These are phyloP conservation scores for Aleiodes alternator DNA, from an alignment of 2,888 invertebrate genomes.

Conservation along the genomic window DNA sequence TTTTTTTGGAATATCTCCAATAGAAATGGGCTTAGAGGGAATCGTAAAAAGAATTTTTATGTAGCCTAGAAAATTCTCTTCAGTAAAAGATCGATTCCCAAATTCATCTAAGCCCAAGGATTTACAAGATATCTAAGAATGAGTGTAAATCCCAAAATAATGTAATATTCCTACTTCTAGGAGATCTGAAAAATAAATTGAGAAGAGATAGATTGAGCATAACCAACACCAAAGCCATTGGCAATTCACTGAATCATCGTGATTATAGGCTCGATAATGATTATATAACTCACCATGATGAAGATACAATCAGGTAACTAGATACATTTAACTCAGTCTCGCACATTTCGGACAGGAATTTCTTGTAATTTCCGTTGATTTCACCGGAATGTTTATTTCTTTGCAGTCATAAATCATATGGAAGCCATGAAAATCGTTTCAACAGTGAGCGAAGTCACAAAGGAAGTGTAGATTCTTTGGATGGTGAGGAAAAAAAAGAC, in stretches of 20 bases:
- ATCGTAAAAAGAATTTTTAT: no score
- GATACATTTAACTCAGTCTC: neutral
- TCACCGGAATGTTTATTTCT: slow-evolving; percentile 28
- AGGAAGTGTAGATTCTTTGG: slow-evolving; percentile 90
- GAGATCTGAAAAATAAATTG: slow-evolving; percentile 88
- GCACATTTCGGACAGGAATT: no score
- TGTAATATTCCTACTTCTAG: slow-evolving; percentile 70
- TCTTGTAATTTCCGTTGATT: no score
- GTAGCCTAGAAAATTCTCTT: no score
- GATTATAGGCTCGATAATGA: slow-evolving; percentile 87
- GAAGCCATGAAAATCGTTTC: slow-evolving; percentile 92
- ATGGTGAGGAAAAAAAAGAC: slow-evolving; percentile 93
- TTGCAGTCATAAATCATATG: slow-evolving; percentile 91
- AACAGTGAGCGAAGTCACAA: slow-evolving; percentile 95
- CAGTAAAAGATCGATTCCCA: no score
- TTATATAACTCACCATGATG: slow-evolving; percentile 82
- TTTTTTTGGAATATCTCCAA: no score
- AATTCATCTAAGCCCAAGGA: no score
- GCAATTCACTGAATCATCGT: slow-evolving; percentile 88
- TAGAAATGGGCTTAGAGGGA: no score
- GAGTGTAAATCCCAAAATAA: no score
- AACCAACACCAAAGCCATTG: slow-evolving; percentile 86
- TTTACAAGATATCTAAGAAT: no score
- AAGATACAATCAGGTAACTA: slow-evolving; percentile 76
- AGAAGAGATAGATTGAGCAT: slow-evolving; percentile 88